Conservation (phyloP, 2,888 invertebrate species). For the Meteorus cinctellus region DNA sequence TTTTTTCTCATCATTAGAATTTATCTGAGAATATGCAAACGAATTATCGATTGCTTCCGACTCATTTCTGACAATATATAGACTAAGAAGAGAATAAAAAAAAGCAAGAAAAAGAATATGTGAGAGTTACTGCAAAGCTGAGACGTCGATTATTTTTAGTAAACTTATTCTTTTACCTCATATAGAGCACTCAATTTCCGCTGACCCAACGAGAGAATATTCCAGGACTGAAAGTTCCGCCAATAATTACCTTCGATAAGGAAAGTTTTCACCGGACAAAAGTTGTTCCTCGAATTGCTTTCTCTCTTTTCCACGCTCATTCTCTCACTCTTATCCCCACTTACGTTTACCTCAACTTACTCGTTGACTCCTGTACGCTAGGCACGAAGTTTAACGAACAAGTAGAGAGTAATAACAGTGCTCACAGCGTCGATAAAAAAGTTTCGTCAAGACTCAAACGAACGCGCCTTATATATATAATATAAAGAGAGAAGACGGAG, state of each 20-base stretch:
- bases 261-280: conserved; percentile 52
- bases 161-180: conserved; percentile 34
- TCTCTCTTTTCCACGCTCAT: background rate
- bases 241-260: conserved; percentile 55
- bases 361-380: conserved; percentile 43
- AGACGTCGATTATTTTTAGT: conserved; percentile 36
- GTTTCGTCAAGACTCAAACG: conserved; percentile 34
- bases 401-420: conserved; percentile 41
- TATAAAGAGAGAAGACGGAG: conserved; percentile 7
- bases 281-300: conserved; percentile 46
- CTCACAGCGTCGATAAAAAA: conserved; percentile 45
- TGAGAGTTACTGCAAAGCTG: conserved; percentile 19
- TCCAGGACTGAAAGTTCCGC: conserved; percentile 47
- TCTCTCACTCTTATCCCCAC: conserved; percentile 35
- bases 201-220: conserved; percentile 42
- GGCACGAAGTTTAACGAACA: conserved; percentile 43
- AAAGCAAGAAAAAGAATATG: background rate
- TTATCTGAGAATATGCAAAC: conserved; percentile 15
- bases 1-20: conserved; percentile 3
- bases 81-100: conserved; percentile 5
- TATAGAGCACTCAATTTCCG: conserved; percentile 35
- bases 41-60: background rate
- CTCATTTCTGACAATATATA: background rate
- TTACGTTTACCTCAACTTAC: conserved; percentile 39
- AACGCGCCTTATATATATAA: background rate